Percentiles rank a stretch among this genome's conserved stretches.
Conservation (phyloP, 2,113 vertebrate species). For the Addax nasomaculatus region DNA sequence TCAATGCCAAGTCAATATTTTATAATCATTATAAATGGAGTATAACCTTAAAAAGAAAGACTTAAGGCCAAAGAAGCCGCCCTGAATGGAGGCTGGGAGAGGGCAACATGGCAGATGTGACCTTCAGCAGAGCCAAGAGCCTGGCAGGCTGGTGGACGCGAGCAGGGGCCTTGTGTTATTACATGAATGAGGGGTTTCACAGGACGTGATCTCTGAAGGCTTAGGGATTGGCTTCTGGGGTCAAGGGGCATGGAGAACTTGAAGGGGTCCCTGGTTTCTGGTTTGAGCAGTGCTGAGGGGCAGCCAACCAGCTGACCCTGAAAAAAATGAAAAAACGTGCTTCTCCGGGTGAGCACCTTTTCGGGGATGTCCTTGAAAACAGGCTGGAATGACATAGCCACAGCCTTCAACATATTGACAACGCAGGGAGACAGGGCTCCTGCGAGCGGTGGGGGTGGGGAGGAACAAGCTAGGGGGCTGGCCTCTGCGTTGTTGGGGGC, state of each 20-base stretch:
- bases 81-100: neutral
- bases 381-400: neutral
- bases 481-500: rapidly evolving
- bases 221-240: neutral
- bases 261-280: neutral
- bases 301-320: too few relatives aligned
- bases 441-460: rapidly evolving
- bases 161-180: neutral
- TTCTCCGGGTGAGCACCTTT: neutral
- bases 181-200: neutral
- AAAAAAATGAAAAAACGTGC: neutral
- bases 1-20: neutral
- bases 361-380: neutral
- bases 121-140: neutral
- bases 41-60: neutral
- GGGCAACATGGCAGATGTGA: neutral
- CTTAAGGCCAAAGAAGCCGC: neutral
- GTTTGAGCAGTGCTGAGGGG: neutral
- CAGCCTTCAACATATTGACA: rapidly evolving
- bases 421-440: neutral
- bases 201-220: neutral
- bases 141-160: neutral
- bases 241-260: neutral
- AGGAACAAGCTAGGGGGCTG: rapidly evolving
- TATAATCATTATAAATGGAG: neutral